Base-by-base conservation (phyloP, 2,888 invertebrate genomes). In the Beris chalybata region DNA sequence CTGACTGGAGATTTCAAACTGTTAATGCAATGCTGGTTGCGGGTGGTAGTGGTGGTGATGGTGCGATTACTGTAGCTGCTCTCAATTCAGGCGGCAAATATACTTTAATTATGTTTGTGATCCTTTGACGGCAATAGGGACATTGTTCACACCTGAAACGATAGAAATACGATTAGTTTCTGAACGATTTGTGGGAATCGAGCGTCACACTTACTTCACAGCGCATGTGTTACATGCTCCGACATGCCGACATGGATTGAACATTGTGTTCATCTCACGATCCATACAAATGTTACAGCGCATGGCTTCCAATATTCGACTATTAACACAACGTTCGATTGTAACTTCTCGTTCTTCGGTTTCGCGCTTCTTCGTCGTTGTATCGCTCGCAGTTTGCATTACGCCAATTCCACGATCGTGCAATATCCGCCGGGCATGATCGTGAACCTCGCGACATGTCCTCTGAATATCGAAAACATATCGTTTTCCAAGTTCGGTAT, bases 241-340 rank as follows among this genome's bases (percentile, higher is more conserved):
- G 61, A 92, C 90, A 79, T 95, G 95, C n/a, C 91, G 87, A 77
- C 95, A 95, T 2, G 94, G 94, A 81, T 91, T 88, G 81, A 95
- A 89, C 72, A 91, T 89, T 44, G 91, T 89, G 82, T 92, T 89
- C 76, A 94, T 89, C 67, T 87, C 86, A 61, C 84, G 84, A 82
- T 94, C 93, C 92, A 93, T 92, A 78, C 95, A 95, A 73, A 93
- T 91, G 76, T 90, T 88, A 78, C 94, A 95, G 55, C 91, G 89
- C 82, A 92, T 87, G 63, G 89, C 87, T 74, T 89, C 89, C 72
- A 86, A 78, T 67, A 80, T 78, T 69, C 80, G 72, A 85, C 74
- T 76, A 69, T 78, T 79, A 52, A 80, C 79, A 71, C 78, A 78
- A 66, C 76, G 76, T 72, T 80, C 80, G 72, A 80, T 80, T 67